A percentile compares a stretch with the other conserved stretches of the same genome.
phyloP scores from a whole-genome alignment of 2,888 invertebrate genomes.

The Anaspis maculata region DNA sequence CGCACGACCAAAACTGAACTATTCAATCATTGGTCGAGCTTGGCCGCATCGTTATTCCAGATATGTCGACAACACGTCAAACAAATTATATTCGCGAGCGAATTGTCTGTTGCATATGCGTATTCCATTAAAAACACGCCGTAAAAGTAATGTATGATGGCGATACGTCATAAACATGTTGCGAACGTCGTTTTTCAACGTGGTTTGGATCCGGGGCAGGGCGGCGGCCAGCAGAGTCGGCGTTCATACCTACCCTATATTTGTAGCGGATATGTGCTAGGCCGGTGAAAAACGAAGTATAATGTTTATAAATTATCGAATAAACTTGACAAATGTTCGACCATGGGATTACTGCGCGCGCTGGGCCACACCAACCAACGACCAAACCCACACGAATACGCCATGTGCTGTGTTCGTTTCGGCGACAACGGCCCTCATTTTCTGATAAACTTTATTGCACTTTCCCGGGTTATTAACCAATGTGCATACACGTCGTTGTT shows the following conservation, averaged over 20 bases:
- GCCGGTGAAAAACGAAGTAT: conserved; percentile 23
- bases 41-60: too few species aligned
- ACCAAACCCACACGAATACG: too few species aligned
- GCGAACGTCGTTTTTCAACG: conserved; percentile 21
- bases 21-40: too few species aligned
- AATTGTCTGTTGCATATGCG: conserved; percentile 8
- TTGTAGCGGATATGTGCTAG: conserved; percentile 21
- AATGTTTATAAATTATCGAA: conserved; percentile 24
- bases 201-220: too few species aligned
- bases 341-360: conserved; percentile 2
- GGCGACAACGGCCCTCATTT: conserved; percentile 1
- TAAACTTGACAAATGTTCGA: conserved; percentile 19
- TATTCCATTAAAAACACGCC: conserved; percentile 6
- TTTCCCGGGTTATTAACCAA: background rate
- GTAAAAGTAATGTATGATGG: conserved; percentile 10
- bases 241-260: too few species aligned
- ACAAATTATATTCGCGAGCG: too few species aligned
- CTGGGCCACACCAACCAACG: too few species aligned
- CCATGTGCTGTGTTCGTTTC: background rate
- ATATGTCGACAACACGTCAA: too few species aligned
- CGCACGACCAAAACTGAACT: too few species aligned
- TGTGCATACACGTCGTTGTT: too few species aligned
- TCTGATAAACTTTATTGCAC: conserved; percentile 2
- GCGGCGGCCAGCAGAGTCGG: too few species aligned
- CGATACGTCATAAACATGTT: conserved; percentile 21